These are phyloP conservation scores for Anniella stebbinsi DNA, from an alignment of 2,797 vertebrate genomes.

Conservation along the genomic window DNA sequence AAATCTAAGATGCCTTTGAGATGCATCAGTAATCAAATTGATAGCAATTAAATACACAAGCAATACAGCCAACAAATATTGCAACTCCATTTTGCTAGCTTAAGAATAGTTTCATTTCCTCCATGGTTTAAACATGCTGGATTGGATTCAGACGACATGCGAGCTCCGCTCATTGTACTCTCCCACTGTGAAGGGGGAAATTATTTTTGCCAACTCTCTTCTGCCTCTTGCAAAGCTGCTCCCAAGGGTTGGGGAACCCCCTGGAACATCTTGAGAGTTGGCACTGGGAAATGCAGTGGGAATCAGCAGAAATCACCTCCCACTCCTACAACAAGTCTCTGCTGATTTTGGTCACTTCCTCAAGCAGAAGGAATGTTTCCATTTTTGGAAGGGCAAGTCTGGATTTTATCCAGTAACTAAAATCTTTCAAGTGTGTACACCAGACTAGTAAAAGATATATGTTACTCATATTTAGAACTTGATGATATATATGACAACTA, in stretches of 20 bases:
- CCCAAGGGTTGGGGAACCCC: not conserved
- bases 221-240: not conserved
- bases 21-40: not conserved
- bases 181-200: too few species aligned
- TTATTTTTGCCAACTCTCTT: not conserved
- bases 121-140: not conserved
- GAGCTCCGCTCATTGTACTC: not conserved
- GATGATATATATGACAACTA: not conserved
- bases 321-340: not conserved
- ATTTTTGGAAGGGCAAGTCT: not conserved
- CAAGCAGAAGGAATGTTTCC: not conserved
- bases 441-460: not conserved
- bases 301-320: not conserved
- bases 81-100: not conserved
- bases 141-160: not conserved
- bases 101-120: not conserved
- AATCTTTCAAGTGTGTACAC: not conserved
- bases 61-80: not conserved
- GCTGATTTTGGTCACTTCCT: not conserved
- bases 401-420: not conserved
- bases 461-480: not conserved
- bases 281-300: not conserved
- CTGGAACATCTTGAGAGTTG: not conserved
- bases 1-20: not conserved
- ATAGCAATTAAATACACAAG: not conserved